Conservation (phyloP, 2,113 vertebrate species). For the Trogon melanurus region DNA sequence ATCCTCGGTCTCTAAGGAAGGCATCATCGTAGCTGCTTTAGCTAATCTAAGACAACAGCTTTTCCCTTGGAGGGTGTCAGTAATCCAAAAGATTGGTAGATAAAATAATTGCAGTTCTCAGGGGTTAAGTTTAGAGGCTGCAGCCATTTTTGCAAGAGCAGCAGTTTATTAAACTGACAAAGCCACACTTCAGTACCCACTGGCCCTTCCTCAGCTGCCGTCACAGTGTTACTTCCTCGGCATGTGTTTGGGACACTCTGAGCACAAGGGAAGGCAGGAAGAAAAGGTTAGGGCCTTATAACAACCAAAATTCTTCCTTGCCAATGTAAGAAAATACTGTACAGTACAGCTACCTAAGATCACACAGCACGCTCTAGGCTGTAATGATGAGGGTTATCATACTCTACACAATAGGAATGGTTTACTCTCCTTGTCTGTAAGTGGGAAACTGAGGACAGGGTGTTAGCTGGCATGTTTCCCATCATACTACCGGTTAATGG, state of each 20-base stretch:
- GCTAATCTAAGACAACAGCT: conserved; percentile 72
- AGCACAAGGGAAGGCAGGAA: background rate
- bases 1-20: conserved; percentile 55
- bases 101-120: conserved; percentile 75
- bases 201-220: conserved; percentile 16
- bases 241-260: background rate
- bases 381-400: background rate
- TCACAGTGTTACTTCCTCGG: background rate
- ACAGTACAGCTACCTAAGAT: background rate
- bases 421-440: background rate
- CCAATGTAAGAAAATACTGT: background rate
- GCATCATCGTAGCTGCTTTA: conserved; percentile 49
- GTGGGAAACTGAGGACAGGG: background rate
- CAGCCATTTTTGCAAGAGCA: conserved; percentile 60
- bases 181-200: conserved; percentile 51
- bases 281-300: background rate
- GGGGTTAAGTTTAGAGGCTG: conserved; percentile 63
- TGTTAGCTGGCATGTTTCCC: background rate
- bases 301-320: background rate
- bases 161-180: conserved; percentile 68
- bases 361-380: accelerated
- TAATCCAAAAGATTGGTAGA: conserved; percentile 72
- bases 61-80: conserved; percentile 69
- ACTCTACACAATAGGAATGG: background rate
- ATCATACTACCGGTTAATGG: accelerated